Percentiles rank a stretch among this genome's conserved stretches.
Conservation (phyloP, 2,113 vertebrate genomes). For the Corythoichthys haematopterus region DNA sequence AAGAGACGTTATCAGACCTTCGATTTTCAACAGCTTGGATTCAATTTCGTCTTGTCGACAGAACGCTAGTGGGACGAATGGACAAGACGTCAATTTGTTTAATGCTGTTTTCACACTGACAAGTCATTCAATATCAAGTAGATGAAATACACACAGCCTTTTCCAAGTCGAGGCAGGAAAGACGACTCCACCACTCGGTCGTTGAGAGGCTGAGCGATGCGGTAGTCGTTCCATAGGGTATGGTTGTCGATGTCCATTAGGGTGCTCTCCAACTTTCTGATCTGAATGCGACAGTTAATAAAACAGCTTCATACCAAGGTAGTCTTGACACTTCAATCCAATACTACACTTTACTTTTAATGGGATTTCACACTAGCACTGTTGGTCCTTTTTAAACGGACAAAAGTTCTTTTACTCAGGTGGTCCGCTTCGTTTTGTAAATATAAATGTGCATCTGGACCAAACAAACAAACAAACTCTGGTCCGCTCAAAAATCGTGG, state of each 20-base stretch:
- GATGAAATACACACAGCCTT: constrained; percentile 66
- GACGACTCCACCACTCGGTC: constrained; percentile 78
- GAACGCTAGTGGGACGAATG: constrained; percentile 50
- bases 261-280: constrained; percentile 78
- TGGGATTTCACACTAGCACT: no score
- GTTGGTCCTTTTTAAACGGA: no score
- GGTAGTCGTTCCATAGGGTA: constrained; percentile 80
- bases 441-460: no score
- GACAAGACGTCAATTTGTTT: neutral
- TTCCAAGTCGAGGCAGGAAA: constrained; percentile 59
- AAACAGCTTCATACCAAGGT: neutral
- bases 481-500: no score
- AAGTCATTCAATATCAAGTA: no score
- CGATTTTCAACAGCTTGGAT: constrained; percentile 68
- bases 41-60: constrained; percentile 77
- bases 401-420: no score
- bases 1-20: constrained; percentile 69
- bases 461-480: no score
- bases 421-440: no score
- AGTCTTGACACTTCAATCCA: neutral
- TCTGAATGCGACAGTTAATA: constrained; percentile 38
- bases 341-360: neutral
- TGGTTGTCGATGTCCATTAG: constrained; percentile 78
- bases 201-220: constrained; percentile 77
- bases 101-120: neutral